Base-by-base conservation (phyloP, 1,140 invertebrate genomes). In the Cryptotermes secundus region DNA sequence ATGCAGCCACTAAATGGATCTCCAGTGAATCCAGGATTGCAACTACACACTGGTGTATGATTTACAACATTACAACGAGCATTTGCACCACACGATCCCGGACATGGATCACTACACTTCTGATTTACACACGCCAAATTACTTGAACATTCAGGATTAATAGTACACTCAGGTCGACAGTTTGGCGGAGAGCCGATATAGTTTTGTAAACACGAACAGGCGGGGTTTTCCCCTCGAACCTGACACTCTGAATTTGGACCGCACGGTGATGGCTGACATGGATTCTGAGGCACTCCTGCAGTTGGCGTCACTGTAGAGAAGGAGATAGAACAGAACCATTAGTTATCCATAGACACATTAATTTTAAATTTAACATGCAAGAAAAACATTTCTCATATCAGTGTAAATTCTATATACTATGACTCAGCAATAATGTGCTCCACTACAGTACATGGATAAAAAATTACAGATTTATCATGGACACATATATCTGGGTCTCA, bases 231-330 rank as follows among this genome's bases (percentile, higher is more conserved):
- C 22, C 90, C 91, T 1, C 90, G 88, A n/a, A 91, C 89, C 85
- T 90, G 87, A 85, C 93, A 93, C 16, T 92, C 88, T 0, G 92
- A 90, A 87, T 93, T 93, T 0, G 90, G 90, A 34, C 93, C 93
- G 85, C 93, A 94, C 0, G 93, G 93, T 31, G 92, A 92, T 79
- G 92, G 92, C 26, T 90, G 86, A 86, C 94, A 95, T 3, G 93
- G 93, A 88, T 94, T 92, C 49, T 88, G 86, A 79, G 88, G 87
- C 42, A 86, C 82, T 83, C 87, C 86, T 86, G 88, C 86, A 34
- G 31, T 81, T 6, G 80, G 80, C 22, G 22, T 26, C 22, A 72
- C 59, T 72, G 59, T 72, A 31, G 19, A 72, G 9, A 10, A 72
- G 1, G n/a, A 72, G 45, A 49, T 22, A 49, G 31, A 72, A 72